A percentile compares a stretch with the other conserved stretches of the same genome.
These are phyloP conservation scores for Holocentrus rufus DNA, from an alignment of 2,797 vertebrate genomes.

Conservation along the genomic window DNA sequence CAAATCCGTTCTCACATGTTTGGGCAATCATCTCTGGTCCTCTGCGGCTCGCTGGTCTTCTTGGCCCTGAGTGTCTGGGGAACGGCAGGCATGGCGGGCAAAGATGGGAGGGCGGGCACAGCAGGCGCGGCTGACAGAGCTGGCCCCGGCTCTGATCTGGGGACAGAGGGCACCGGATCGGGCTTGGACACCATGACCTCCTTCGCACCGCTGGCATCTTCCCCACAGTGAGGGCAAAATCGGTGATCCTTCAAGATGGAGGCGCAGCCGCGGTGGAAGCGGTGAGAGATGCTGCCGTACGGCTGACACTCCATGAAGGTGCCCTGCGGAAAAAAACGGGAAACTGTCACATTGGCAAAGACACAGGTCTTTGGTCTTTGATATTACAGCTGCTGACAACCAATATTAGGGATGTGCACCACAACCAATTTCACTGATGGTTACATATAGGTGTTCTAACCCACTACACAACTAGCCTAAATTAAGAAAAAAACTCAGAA, in stretches of 20 bases:
- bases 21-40: constrained; percentile 84
- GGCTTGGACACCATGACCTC: constrained; percentile 88
- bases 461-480: too few relatives aligned
- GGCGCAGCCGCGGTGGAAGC: constrained; percentile 93
- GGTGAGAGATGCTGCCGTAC: constrained; percentile 93
- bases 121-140: constrained; percentile 42
- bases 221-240: constrained; percentile 97
- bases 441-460: too few relatives aligned
- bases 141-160: constrained; percentile 43
- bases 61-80: constrained; percentile 80
- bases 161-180: constrained; percentile 70
- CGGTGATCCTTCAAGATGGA: constrained; percentile 87
- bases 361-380: too few relatives aligned
- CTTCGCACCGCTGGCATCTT: constrained; percentile 89
- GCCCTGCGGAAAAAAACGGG: constrained; percentile 79
- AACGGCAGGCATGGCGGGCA: constrained; percentile 67
- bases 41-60: constrained; percentile 81
- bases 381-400: too few relatives aligned
- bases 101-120: constrained; percentile 47
- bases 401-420: too few relatives aligned
- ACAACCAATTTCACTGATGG: too few relatives aligned
- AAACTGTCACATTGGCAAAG: not conserved
- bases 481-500: too few relatives aligned
- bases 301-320: constrained; percentile 97
- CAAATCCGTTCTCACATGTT: constrained; percentile 78